These are phyloP conservation scores for Spheniscus mendiculus DNA, from an alignment of 2,113 vertebrate genomes.

Conservation along the genomic window DNA sequence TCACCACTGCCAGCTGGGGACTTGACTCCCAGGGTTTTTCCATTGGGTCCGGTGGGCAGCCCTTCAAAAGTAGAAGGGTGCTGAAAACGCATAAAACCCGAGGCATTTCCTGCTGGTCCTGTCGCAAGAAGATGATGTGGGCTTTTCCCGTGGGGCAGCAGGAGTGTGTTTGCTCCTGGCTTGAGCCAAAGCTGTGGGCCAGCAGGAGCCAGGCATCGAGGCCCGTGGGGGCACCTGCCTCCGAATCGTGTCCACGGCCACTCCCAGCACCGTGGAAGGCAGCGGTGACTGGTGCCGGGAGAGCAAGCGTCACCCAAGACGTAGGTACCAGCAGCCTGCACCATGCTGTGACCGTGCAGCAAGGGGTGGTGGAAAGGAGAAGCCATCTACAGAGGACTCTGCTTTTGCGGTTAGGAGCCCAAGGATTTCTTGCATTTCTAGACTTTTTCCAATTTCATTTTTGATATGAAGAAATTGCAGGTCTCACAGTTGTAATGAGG, in stretches of 20 bases:
- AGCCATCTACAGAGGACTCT: neutral
- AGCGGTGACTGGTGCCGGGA: fast-evolving
- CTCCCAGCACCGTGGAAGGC: neutral
- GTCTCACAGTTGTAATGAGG: neutral
- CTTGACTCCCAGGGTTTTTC: neutral
- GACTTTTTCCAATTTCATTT: neutral
- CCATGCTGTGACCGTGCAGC: fast-evolving
- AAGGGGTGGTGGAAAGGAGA: neutral
- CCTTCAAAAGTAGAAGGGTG: neutral
- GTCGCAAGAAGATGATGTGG: neutral
- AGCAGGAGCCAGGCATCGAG: fast-evolving
- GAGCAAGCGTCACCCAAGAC: fast-evolving
- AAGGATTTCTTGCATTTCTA: neutral
- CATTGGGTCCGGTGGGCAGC: neutral
- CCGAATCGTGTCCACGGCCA: fast-evolving
- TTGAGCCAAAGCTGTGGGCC: neutral
- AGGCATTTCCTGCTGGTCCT: neutral
- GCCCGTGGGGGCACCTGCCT: fast-evolving
- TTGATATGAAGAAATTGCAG: neutral
- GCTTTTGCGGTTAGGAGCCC: neutral
- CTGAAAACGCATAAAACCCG: neutral
- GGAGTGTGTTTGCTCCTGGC: neutral
- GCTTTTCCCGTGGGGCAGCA: neutral
- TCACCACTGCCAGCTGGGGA: neutral
- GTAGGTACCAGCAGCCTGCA: neutral